Base-by-base conservation (phyloP, 2,113 vertebrate genomes). In the Tyto alba region DNA sequence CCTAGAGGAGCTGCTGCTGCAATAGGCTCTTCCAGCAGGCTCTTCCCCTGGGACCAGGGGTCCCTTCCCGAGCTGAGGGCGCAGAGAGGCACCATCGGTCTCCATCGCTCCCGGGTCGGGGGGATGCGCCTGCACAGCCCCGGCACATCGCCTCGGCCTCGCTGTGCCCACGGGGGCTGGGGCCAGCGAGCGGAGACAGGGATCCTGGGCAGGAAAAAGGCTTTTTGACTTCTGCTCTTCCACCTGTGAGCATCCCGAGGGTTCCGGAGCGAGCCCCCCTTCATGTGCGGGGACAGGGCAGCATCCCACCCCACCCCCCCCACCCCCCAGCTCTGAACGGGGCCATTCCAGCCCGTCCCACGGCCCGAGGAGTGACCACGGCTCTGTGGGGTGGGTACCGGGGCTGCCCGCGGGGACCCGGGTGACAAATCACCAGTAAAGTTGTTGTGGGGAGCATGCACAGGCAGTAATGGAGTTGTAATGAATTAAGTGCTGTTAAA, bases 281-380 rank as follows among this genome's bases (percentile, higher is more conserved):
- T 26, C 9, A 1, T 11, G n/a, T 6, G 16, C 3, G 4, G 57
- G 36, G 13, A 22, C 52, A 53, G 25, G 48, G 29, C 8, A 13
- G 30, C 36, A 18, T 16, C 60, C 13, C 26, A 34, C 13, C 3
- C 23, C 38, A 2, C 1, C 15, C 0, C 60, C 13, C 26, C 38
- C 13, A 3, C 23, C 38, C 3, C 1, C 15, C 0, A 4, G 48
- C 57, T 55, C n/a, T 12, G 11, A n/a, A 21, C 0, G 0, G 34
- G 18, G 30, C 52, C 6, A 2, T 21, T 43, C 53, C 63, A 9
- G 13, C 77, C 74, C 3, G 0, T 53, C 34, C 72, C 67, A 6
- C 0, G 5, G 66, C 75, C 52, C 3, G 1, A 22, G 66, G 30
- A 71, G 79, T 0, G 0, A 12, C 71, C 1, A 1, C 2, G 2